Evolutionary conservation across 2,888 invertebrate genomes (phyloP).

Genomic region (Trimorus sp.): DNA sequence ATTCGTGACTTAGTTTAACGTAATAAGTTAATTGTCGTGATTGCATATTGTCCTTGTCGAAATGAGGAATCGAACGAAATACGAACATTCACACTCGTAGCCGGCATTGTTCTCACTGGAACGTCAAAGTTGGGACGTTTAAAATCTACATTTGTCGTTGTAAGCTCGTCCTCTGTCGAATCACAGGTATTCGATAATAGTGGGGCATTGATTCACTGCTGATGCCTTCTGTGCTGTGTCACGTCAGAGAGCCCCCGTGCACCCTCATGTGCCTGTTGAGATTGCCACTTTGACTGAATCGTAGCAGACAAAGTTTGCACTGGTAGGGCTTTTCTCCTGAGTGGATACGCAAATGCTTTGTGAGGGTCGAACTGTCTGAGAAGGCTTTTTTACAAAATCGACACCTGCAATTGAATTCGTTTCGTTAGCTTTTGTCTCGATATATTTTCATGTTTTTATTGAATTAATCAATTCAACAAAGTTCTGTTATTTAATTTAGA

Average conservation of each 20-base stretch:
- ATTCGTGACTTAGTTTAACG: too few relatives aligned
- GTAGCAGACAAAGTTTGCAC: slow-evolving; percentile 96
- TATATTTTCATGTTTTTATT: too few relatives aligned
- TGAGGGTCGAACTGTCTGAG: slow-evolving; percentile 98
- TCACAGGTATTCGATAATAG: slow-evolving; percentile 79
- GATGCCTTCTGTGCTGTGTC: slow-evolving; percentile 72
- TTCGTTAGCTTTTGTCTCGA: too few relatives aligned
- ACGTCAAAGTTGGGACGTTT: slow-evolving; percentile 23
- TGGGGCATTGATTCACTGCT: slow-evolving; percentile 72
- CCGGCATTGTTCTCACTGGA: slow-evolving; percentile 8
- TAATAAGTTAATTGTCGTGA: not conserved
- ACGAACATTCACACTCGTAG: not conserved
- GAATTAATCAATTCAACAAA: too few relatives aligned
- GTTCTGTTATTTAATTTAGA: too few relatives aligned
- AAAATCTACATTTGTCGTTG: slow-evolving; percentile 72
- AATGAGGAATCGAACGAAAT: not conserved
- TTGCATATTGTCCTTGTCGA: too few relatives aligned
- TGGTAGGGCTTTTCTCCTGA: slow-evolving; percentile 98
- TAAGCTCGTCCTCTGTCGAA: slow-evolving; percentile 76
- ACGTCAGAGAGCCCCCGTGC: slow-evolving; percentile 85
- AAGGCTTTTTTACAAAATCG: slow-evolving; percentile 99
- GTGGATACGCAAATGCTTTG: slow-evolving; percentile 96
- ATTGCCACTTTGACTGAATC: slow-evolving; percentile 99
- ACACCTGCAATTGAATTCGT: slow-evolving; percentile 84
- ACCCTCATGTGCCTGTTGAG: slow-evolving; percentile 99